phyloP scores from a whole-genome alignment of 2,113 vertebrate genomes.

The Amblyornis subalaris region DNA sequence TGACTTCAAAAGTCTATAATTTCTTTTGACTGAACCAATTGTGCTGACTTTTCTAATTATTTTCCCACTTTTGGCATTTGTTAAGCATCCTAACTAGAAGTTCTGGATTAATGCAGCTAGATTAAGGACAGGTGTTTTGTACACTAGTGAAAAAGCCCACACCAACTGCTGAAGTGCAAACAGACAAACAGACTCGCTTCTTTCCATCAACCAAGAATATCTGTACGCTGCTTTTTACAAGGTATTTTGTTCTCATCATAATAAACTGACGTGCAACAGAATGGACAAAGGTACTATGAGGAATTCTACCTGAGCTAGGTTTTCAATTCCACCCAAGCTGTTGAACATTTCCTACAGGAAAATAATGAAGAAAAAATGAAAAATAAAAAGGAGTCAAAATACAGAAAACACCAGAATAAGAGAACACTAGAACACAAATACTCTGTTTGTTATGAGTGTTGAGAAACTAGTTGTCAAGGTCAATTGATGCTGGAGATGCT shows the following conservation, averaged over 20 bases:
- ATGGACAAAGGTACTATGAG: background rate
- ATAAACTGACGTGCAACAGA: background rate
- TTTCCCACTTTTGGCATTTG: background rate
- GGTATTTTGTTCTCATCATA: background rate
- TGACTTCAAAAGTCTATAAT: background rate
- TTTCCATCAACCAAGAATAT: background rate
- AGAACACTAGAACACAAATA: background rate
- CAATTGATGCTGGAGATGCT: background rate
- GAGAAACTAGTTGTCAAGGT: background rate
- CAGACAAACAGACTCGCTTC: background rate
- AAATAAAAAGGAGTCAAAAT: background rate
- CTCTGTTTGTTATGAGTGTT: background rate
- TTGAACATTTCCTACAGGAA: slow-evolving; percentile 60
- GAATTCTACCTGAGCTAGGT: slow-evolving; percentile 59
- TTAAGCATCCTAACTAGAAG: background rate
- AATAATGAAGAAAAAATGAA: background rate
- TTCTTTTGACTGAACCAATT: background rate
- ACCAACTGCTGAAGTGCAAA: background rate
- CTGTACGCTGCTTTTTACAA: background rate
- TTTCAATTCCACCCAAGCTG: slow-evolving; percentile 59
- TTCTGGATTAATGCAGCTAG: background rate
- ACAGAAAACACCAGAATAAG: background rate
- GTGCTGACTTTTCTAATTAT: background rate
- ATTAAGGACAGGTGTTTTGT: background rate
- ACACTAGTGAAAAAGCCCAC: background rate